Evolutionary conservation across 2,113 vertebrate species (phyloP), one percentile per base, ranked within the genome.

Genomic region (Paradisaea rubra): DNA sequence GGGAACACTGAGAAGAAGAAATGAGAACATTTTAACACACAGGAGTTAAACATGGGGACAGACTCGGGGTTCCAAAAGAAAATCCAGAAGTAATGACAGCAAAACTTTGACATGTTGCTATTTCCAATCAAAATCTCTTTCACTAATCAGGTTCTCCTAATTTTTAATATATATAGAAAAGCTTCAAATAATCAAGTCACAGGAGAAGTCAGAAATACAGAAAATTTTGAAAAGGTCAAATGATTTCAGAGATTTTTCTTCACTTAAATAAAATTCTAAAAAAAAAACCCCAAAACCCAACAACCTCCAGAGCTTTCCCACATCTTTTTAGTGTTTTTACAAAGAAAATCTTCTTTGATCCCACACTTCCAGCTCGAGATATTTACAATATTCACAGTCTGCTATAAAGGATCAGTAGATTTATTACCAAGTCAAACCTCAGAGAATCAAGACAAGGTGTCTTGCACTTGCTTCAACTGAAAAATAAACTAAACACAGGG

Each of bases 321-420:
- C 35, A 42, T 64, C 59, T 61, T 92, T 60, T 90, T 72, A 95
- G 93, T 93, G 85, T 88, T 80, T 86, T 37, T 37, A 95, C 74
- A 95, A 87, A 91, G 82, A 93, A 71, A 10, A 19, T 70, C 33
- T 4, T 82, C 87, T 89, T 89, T 85, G 85, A 80, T 89, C 81
- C 77, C 95, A 66, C 72, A 60, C 73, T 73, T 89, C 84, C 93
- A 70, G 15, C 91, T 93, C 76, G 1, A 90, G 94, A 10, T 96
- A 95, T 95, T 90, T 95, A 96, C 93, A 95, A 68, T 88, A 95
- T 94, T 97, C 96, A 97, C 93, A 96, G 90, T 91, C 91, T 90
- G 68, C 82, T 66, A 66, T 7, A 88, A 85, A 97, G 74, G 33
- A 91, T 89, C 95, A 91, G 93, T 71, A 94, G 93, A 83, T 88